Percentiles rank a stretch among this genome's conserved stretches.
phyloP scores from a whole-genome alignment of 2,797 vertebrate genomes.

The Acanthurus leucopareius region DNA sequence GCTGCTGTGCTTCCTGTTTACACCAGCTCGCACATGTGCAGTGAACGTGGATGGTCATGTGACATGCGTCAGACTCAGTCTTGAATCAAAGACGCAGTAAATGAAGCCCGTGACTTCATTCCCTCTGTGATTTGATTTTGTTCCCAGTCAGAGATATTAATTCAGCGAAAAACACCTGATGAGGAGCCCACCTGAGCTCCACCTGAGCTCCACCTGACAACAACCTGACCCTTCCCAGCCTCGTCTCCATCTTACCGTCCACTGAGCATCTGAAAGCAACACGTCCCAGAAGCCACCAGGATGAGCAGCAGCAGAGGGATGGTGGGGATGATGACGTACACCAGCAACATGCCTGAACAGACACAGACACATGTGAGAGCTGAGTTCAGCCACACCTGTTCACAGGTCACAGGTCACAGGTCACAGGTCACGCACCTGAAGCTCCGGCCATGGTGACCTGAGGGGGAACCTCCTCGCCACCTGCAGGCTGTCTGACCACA shows the following conservation, averaged over 20 bases:
- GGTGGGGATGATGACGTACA: constrained; percentile 95
- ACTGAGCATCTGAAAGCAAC: constrained; percentile 94
- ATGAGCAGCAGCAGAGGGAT: constrained; percentile 96
- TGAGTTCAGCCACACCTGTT: neutral
- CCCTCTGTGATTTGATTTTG: no score
- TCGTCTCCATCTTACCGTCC: constrained; percentile 85
- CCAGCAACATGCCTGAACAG: constrained; percentile 91
- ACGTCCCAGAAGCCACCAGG: constrained; percentile 95
- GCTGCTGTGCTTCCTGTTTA: no score
- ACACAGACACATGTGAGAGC: neutral
- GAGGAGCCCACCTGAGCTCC: no score
- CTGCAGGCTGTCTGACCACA: constrained; percentile 81
- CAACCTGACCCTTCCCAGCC: no score
- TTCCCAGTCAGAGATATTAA: no score
- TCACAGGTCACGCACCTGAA: constrained; percentile 72
- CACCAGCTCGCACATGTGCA: no score
- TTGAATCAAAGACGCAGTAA: no score
- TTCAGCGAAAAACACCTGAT: neutral
- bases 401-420: no score
- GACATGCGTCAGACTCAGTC: no score
- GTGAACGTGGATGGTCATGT: no score
- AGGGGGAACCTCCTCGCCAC: constrained; percentile 82
- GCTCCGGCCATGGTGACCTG: constrained; percentile 89
- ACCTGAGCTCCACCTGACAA: no score
- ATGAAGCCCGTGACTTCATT: no score